phyloP scores from a whole-genome alignment of 2,113 vertebrate species.

The Gobiocypris rarus region DNA sequence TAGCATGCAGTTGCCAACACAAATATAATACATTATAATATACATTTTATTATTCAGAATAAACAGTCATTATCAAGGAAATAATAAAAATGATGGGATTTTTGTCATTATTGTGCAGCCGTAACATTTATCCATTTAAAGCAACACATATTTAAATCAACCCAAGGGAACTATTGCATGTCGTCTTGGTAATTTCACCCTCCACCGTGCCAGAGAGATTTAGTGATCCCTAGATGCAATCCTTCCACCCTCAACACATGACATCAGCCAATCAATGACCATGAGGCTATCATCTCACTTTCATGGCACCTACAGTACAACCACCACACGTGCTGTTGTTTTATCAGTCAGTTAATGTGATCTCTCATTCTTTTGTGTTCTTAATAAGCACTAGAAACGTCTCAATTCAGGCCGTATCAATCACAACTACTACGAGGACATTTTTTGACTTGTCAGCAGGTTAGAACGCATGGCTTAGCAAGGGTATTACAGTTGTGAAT shows the following conservation, averaged over 20 bases:
- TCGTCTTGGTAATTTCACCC: conserved; percentile 19
- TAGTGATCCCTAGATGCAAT: background rate
- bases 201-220: background rate
- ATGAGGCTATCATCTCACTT: background rate
- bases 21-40: background rate
- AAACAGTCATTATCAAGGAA: background rate
- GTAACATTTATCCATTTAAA: background rate
- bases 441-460: conserved; percentile 30
- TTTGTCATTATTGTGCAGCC: background rate
- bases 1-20: background rate
- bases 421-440: conserved; percentile 23
- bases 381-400: conserved; percentile 47
- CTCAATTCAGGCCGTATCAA: conserved; percentile 46
- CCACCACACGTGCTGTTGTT: conserved; percentile 4
- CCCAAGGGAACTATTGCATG: background rate
- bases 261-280: conserved; percentile 32
- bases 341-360: conserved; percentile 29
- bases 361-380: conserved; percentile 31
- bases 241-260: background rate
- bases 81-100: background rate
- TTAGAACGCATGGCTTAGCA: conserved; percentile 32
- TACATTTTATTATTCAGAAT: background rate
- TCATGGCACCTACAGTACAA: background rate
- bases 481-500: conserved; percentile 40
- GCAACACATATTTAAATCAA: conserved; percentile 8